phyloP scores from a whole-genome alignment of 2,888 invertebrate species.

The Zaprionus lineosus region DNA sequence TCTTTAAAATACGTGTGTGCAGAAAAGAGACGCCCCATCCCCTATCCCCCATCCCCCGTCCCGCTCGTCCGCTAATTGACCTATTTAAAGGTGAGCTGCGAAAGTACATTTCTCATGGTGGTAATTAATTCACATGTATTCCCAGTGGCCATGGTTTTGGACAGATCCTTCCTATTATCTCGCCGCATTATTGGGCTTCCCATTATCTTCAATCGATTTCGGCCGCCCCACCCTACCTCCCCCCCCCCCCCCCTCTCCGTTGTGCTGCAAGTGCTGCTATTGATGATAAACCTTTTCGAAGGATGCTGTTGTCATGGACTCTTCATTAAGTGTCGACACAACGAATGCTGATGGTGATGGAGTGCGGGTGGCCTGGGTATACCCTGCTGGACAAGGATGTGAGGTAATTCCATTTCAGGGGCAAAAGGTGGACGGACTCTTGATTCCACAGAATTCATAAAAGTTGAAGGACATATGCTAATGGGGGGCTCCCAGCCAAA shows the following conservation, averaged over 20 bases:
- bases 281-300: background rate
- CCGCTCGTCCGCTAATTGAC: constrained; percentile 47
- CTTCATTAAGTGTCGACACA: constrained; percentile 32
- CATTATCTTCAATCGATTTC: constrained; percentile 49
- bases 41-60: background rate
- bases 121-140: constrained; percentile 51
- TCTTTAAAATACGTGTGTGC: constrained; percentile 12
- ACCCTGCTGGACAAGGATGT: too few species aligned
- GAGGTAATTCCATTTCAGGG: too few species aligned
- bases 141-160: constrained; percentile 2
- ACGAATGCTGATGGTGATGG: constrained; percentile 24
- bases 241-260: too few species aligned
- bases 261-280: constrained; percentile 10
- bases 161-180: background rate
- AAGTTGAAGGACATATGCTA: too few species aligned
- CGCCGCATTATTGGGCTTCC: too few species aligned
- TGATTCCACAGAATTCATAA: too few species aligned
- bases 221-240: constrained; percentile 6
- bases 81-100: constrained; percentile 38
- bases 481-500: too few species aligned
- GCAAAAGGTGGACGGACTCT: too few species aligned
- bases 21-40: background rate
- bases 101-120: constrained; percentile 23
- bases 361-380: background rate
- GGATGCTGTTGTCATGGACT: constrained; percentile 26